Percentiles rank a stretch among this genome's conserved stretches.
Conservation (phyloP, 2,797 vertebrate species). For the Gastrophryne carolinensis region DNA sequence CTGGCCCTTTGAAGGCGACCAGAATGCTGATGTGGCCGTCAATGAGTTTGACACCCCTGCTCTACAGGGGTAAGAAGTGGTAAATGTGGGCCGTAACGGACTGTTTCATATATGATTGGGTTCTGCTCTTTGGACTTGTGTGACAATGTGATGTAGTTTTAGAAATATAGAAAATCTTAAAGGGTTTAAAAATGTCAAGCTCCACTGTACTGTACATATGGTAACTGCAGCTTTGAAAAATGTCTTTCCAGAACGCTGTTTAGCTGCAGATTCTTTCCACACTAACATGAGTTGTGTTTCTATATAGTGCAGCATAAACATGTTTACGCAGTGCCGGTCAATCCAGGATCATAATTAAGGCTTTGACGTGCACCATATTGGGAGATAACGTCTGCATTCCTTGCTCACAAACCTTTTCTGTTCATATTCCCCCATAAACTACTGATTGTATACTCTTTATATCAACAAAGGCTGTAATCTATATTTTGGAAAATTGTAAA, state of each 20-base stretch:
- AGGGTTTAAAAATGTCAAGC: too few relatives aligned
- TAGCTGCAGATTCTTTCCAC: slow-evolving; percentile 19
- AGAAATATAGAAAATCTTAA: too few relatives aligned
- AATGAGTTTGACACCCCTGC: too few relatives aligned
- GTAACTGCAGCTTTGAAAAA: neutral
- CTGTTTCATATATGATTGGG: too few relatives aligned
- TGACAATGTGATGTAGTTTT: too few relatives aligned
- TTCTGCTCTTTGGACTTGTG: too few relatives aligned
- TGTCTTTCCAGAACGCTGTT: slow-evolving; percentile 3
- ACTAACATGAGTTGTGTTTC: neutral
- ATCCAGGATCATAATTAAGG: neutral
- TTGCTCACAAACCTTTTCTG: slow-evolving; percentile 10
- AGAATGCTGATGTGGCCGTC: too few relatives aligned
- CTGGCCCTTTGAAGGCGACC: too few relatives aligned
- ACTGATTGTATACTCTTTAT: neutral
- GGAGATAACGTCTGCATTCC: slow-evolving; percentile 3
- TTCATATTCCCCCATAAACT: neutral
- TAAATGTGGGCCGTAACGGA: too few relatives aligned
- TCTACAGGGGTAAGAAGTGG: too few relatives aligned
- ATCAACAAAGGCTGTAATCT: neutral
- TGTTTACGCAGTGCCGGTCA: slow-evolving; percentile 8
- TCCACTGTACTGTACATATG: too few relatives aligned
- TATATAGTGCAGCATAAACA: slow-evolving; percentile 30
- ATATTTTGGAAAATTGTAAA: neutral
- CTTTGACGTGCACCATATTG: slow-evolving; percentile 9